Evolutionary conservation across 2,113 vertebrate species (phyloP), one percentile per base, ranked within the genome.

Genomic region (Engraulis encrasicolus): DNA sequence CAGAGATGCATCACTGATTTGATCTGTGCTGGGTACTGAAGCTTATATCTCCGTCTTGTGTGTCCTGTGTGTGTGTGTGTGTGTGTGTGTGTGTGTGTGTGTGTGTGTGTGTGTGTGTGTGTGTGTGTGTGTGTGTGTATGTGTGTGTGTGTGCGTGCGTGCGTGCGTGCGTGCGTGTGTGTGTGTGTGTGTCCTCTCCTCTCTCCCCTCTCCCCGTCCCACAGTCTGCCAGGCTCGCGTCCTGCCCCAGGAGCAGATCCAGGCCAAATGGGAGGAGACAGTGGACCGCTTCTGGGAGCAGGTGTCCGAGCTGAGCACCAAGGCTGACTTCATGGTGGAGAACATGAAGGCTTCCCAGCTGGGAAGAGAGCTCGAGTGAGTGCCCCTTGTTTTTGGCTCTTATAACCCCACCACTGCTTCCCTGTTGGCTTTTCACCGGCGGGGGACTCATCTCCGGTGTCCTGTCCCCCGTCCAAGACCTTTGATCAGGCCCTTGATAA

Each of bases 301-400:
- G 2, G 78, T 96, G 52, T 27, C 84, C 5, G 90, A 93, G 0
- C 84, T 96, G 49, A 93, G 88, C 87, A 84, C 85, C 0, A 82
- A 93, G 0, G 90, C 94, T 0, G 93, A 95, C 80, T 91, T 88
- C 14, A 52, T 92, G 0, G 49, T 94, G 37, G 20, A 90, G 6
- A 89, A 90, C 85, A 77, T 97, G 77, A 95, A 91, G 86, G 78
- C 81, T 86, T 93, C 94, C 31, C 92, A 95, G 88, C 81, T 97
- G 71, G 92, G 50, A 88, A 92, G 88, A 78, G 94, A 96, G 87
- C 90, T 97, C 5, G 95, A 96, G 96, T 97, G 88, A 95, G 95
- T 94, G 19, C 45, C 23, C 7, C n/a, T n/a, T n/a, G n/a, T n/a
- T n/a, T n/a, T n/a, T n/a, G n/a, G n/a, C n/a, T n/a, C n/a, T n/a